Evolutionary conservation across 2,888 invertebrate species (phyloP).

Genomic region (Cephus sareptanus): DNA sequence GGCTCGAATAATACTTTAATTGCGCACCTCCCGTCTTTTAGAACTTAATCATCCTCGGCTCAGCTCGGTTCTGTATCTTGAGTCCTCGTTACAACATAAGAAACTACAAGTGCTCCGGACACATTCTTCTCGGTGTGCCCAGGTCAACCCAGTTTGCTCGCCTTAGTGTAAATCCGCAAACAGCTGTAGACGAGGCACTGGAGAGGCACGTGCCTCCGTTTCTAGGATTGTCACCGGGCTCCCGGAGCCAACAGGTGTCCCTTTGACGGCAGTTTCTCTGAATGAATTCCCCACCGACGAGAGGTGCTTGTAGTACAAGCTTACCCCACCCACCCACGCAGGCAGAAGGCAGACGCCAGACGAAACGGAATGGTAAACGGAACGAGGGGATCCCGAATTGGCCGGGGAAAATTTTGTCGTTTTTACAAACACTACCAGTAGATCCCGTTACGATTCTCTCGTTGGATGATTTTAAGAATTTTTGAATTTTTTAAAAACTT

Average conservation of each 20-base stretch:
- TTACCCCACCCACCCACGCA: slow-evolving; percentile 59
- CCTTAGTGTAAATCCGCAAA: neutral
- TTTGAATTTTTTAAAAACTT: neutral
- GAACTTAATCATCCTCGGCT: slow-evolving; percentile 33
- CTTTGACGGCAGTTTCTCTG: slow-evolving; percentile 67
- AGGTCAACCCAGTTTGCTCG: neutral
- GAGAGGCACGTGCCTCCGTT: slow-evolving; percentile 53
- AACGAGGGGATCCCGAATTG: slow-evolving; percentile 57
- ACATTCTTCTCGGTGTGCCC: neutral
- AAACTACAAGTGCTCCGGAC: neutral
- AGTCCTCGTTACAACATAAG: neutral
- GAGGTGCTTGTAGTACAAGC: slow-evolving; percentile 58
- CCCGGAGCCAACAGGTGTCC: slow-evolving; percentile 64
- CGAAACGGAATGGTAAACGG: slow-evolving; percentile 66
- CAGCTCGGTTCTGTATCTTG: neutral
- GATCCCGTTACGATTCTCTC: neutral
- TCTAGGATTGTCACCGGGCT: slow-evolving; percentile 60
- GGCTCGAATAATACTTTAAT: slow-evolving; percentile 50
- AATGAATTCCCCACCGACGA: slow-evolving; percentile 64
- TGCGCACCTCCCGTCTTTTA: slow-evolving; percentile 38
- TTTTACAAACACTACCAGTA: neutral
- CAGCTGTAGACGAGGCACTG: neutral
- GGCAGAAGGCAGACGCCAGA: slow-evolving; percentile 54
- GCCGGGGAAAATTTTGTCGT: slow-evolving; percentile 56
- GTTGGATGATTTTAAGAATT: neutral